These are phyloP conservation scores for Polietes domitor DNA, from an alignment of 2,888 invertebrate species.

Conservation along the genomic window DNA sequence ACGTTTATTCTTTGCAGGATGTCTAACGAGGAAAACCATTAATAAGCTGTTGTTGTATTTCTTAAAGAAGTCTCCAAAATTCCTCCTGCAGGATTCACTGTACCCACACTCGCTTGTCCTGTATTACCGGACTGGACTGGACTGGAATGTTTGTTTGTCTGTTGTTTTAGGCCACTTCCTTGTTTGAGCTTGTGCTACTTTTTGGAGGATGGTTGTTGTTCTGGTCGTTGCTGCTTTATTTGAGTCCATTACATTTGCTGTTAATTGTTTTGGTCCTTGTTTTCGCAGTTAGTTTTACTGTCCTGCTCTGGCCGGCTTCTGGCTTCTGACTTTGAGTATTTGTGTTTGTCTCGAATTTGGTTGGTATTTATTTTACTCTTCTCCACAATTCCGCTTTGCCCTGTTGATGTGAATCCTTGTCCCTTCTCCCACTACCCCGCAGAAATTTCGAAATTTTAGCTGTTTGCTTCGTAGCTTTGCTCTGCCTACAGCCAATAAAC, in stretches of 20 bases:
- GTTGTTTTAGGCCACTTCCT: background rate
- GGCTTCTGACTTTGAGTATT: slow-evolving; percentile 1
- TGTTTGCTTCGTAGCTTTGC: background rate
- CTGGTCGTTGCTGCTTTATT: slow-evolving; percentile 68
- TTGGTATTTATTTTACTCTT: too few relatives aligned
- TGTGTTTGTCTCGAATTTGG: slow-evolving; percentile 14
- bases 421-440: too few relatives aligned
- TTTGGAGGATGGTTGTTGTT: background rate
- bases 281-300: slow-evolving; percentile 23
- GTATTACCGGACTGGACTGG: too few relatives aligned
- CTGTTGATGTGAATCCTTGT: too few relatives aligned
- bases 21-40: too few relatives aligned
- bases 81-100: too few relatives aligned
- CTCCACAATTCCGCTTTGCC: too few relatives aligned
- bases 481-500: slow-evolving; percentile 23
- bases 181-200: background rate
- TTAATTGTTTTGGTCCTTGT: slow-evolving; percentile 75
- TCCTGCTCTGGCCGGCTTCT: background rate
- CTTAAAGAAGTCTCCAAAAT: too few relatives aligned
- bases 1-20: too few relatives aligned
- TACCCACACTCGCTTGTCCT: too few relatives aligned
- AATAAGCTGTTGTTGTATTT: too few relatives aligned
- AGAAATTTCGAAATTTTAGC: background rate
- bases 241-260: slow-evolving; percentile 78
- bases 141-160: background rate